Percentiles rank a stretch among this genome's conserved stretches.
Conservation (phyloP, 2,797 vertebrate genomes). For the Peromyscus aztecus region DNA sequence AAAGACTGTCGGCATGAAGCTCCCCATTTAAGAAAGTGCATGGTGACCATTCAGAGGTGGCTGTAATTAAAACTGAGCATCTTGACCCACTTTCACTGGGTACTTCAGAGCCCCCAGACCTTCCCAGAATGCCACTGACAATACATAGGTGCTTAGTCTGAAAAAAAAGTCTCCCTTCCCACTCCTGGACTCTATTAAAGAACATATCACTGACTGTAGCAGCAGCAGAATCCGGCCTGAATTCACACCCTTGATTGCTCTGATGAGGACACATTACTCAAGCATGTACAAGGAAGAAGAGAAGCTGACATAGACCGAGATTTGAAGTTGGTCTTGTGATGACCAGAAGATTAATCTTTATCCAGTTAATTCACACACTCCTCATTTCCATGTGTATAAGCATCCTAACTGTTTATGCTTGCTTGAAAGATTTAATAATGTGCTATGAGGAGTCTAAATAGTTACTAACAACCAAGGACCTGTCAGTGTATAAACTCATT, state of each 20-base stretch:
- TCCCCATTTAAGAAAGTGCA: not conserved
- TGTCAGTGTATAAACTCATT: not conserved
- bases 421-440: conserved; percentile 33
- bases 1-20: not conserved
- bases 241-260: fast-evolving
- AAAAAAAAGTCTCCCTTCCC: not conserved
- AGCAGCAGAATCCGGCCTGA: not conserved
- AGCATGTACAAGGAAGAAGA: not conserved
- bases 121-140: not conserved
- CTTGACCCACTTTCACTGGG: not conserved
- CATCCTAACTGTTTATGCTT: not conserved
- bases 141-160: not conserved
- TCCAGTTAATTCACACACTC: not conserved
- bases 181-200: not conserved
- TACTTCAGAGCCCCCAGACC: not conserved
- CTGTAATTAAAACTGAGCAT: not conserved
- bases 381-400: not conserved
- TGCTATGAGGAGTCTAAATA: not conserved
- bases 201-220: not conserved
- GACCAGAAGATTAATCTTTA: not conserved
- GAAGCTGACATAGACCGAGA: not conserved
- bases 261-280: not conserved
- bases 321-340: not conserved
- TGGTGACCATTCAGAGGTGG: not conserved
- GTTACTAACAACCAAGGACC: not conserved